A percentile compares a stretch with the other conserved stretches of the same genome.
These are phyloP conservation scores for Turritopsis rubra DNA, from an alignment of 30 jellyfish, hydroid and myxozoan genomes.

Conservation along the genomic window DNA sequence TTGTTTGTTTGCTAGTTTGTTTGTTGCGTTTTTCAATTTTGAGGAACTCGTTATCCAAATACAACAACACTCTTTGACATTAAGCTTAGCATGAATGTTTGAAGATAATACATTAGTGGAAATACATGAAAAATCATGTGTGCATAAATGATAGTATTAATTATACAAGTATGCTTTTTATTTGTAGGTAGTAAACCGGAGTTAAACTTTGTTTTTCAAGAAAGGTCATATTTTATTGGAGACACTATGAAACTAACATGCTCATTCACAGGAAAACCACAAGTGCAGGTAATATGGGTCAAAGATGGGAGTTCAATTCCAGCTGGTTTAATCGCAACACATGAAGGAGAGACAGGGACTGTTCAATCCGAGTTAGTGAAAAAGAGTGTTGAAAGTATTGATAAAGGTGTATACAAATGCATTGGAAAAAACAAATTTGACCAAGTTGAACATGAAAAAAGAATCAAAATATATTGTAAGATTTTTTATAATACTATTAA, in stretches of 20 bases:
- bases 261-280: not conserved
- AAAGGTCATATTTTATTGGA: not conserved
- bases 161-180: no score
- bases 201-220: not conserved
- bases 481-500: no score
- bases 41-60: not conserved
- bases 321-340: not conserved
- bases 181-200: not conserved
- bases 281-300: not conserved
- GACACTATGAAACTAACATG: not conserved
- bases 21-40: not conserved
- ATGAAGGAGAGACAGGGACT: not conserved
- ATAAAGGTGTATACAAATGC: not conserved
- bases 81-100: not conserved
- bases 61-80: not conserved
- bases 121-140: no score
- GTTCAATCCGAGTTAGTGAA: not conserved
- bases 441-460: not conserved
- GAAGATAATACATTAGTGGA: no score
- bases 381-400: not conserved
- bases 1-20: constrained; percentile 4
- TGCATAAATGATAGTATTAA: no score
- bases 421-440: not conserved
- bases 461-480: not conserved
- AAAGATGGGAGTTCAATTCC: not conserved